Conservation (phyloP, 2,797 vertebrate genomes). For the Ficedula albicollis region DNA sequence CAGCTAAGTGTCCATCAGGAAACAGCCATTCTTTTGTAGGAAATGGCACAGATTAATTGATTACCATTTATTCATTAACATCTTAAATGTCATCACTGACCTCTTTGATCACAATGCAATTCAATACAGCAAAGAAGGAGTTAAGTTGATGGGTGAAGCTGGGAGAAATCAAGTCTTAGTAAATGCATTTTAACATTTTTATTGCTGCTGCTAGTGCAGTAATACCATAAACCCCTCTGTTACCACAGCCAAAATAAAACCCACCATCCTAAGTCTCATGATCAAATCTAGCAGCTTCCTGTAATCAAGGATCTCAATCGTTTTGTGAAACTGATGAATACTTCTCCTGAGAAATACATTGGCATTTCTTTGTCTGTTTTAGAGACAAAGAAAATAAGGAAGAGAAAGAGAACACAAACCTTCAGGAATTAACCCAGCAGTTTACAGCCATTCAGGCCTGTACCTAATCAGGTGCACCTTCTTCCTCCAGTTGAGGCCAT, state of each 20-base stretch:
- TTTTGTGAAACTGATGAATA: not conserved
- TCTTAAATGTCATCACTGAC: not conserved
- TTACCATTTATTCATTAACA: not conserved
- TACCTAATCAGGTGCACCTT: not conserved
- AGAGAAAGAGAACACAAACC: not conserved
- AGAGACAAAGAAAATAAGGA: not conserved
- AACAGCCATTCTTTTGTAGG: not conserved
- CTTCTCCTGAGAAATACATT: not conserved
- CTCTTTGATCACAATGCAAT: not conserved
- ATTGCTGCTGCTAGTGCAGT: not conserved
- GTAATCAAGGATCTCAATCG: not conserved
- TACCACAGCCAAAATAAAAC: not conserved
- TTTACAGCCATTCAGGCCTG: not conserved
- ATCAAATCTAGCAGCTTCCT: not conserved
- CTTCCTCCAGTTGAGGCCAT: not conserved
- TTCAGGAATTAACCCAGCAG: not conserved
- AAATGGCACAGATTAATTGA: not conserved
- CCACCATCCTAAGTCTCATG: not conserved
- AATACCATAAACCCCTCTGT: not conserved
- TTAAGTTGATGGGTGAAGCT: not conserved
- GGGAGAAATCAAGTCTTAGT: not conserved
- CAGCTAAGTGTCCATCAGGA: not conserved
- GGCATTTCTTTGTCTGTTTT: not conserved
- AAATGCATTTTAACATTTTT: not conserved
- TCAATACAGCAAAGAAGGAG: not conserved